Percentiles rank a stretch among this genome's conserved stretches.
phyloP scores from a whole-genome alignment of 2,888 invertebrate genomes.

The Luffia ferchaultella region DNA sequence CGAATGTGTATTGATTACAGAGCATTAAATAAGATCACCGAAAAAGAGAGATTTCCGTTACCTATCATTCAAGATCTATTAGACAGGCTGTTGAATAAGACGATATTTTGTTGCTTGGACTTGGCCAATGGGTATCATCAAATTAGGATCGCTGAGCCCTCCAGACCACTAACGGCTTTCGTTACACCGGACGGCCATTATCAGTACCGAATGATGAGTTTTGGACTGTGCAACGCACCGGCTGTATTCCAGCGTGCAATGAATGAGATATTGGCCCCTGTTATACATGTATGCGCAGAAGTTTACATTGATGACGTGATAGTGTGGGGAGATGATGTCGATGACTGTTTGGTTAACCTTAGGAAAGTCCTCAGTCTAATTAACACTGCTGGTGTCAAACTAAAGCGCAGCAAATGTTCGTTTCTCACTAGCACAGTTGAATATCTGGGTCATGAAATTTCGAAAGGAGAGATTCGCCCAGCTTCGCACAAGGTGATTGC shows the following conservation, averaged over 20 bases:
- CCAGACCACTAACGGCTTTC: constrained; percentile 6
- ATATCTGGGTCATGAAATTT: no score
- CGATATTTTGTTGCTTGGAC: constrained; percentile 11
- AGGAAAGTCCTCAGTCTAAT: constrained; percentile 7
- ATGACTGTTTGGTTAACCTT: constrained; percentile 6
- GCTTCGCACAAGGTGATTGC: no score
- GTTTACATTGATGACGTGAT: constrained; percentile 14
- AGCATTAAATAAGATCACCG: constrained; percentile 11
- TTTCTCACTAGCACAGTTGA: no score
- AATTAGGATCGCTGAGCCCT: constrained; percentile 7
- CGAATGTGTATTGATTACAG: constrained; percentile 13
- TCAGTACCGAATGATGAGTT: constrained; percentile 12
- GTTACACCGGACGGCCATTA: constrained; percentile 13
- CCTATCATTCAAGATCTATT: constrained; percentile 12
- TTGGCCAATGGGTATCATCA: constrained; percentile 13
- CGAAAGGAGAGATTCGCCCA: no score
- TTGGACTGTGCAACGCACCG: constrained; percentile 11
- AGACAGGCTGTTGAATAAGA: constrained; percentile 7
- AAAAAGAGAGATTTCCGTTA: constrained; percentile 12
- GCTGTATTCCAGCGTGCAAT: constrained; percentile 12
- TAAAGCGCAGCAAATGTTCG: no score
- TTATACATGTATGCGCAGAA: constrained; percentile 11
- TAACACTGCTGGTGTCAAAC: constrained; percentile 1
- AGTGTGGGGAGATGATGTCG: constrained; percentile 7
- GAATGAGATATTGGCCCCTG: constrained; percentile 9